Conservation (phyloP, 2,113 vertebrate species). For the Natator depressus region DNA sequence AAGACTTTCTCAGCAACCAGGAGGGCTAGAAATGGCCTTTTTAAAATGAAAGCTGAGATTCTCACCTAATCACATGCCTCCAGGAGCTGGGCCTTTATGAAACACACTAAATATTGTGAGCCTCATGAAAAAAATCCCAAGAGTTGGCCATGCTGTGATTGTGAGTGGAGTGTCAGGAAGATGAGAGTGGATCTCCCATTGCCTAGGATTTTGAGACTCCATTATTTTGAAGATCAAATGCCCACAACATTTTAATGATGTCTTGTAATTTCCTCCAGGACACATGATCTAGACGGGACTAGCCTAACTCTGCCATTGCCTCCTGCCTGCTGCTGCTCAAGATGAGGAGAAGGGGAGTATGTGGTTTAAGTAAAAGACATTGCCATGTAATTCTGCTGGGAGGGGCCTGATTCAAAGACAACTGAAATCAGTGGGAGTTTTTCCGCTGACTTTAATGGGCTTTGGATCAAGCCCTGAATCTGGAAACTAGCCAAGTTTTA, state of each 20-base stretch:
- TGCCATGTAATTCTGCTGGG: background rate
- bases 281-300: background rate
- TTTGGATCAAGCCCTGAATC: background rate
- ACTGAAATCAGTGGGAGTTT: background rate
- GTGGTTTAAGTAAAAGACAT: background rate
- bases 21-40: background rate
- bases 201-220: accelerated
- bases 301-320: background rate
- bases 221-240: slow-evolving; percentile 17
- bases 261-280: background rate
- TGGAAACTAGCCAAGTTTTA: background rate
- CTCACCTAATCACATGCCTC: background rate
- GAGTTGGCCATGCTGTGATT: background rate
- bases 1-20: background rate
- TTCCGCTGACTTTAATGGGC: background rate
- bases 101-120: background rate
- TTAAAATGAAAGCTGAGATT: background rate
- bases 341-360: background rate
- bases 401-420: too few relatives aligned
- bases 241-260: background rate
- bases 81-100: accelerated
- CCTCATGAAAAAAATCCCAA: accelerated
- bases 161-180: too few relatives aligned
- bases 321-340: background rate
- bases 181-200: background rate